phyloP scores from a whole-genome alignment of 2,113 vertebrate genomes.

The Tamias sibiricus region DNA sequence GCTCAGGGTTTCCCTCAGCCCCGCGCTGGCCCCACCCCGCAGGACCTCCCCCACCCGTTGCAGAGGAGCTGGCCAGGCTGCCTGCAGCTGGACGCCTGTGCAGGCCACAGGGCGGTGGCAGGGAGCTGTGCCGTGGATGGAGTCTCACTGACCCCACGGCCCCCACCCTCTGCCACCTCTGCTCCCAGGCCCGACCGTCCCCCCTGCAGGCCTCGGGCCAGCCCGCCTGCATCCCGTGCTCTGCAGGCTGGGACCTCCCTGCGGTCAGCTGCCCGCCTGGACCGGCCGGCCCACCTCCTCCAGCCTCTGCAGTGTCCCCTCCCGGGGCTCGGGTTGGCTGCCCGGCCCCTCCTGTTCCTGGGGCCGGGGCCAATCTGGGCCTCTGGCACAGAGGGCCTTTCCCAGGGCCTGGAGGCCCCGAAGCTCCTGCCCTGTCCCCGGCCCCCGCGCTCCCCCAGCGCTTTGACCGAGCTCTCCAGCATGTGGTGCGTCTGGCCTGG shows the following conservation, averaged over 20 bases:
- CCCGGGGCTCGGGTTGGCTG: fast-evolving
- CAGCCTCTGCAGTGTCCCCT: neutral
- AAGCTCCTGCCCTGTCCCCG: fast-evolving
- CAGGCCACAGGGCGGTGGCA: fast-evolving
- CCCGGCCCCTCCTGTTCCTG: neutral
- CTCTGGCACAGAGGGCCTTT: neutral
- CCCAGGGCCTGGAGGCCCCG: neutral
- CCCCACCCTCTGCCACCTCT: neutral
- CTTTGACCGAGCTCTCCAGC: neutral
- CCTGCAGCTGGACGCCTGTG: neutral
- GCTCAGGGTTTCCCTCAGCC: too few relatives aligned
- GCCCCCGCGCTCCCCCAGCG: fast-evolving
- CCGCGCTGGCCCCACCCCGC: too few relatives aligned
- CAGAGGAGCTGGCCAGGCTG: too few relatives aligned
- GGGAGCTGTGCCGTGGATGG: neutral
- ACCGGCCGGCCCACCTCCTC: neutral
- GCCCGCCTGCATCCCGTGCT: neutral
- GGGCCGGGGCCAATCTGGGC: neutral
- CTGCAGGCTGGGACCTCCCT: too few relatives aligned
- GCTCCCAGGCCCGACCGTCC: fast-evolving
- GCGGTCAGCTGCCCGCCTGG: neutral
- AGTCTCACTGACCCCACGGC: neutral
- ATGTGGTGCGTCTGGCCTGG: too few relatives aligned
- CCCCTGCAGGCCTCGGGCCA: too few relatives aligned
- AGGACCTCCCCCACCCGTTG: too few relatives aligned